Base-by-base conservation (phyloP, 2,888 invertebrate genomes). In the Eudemis profundana region DNA sequence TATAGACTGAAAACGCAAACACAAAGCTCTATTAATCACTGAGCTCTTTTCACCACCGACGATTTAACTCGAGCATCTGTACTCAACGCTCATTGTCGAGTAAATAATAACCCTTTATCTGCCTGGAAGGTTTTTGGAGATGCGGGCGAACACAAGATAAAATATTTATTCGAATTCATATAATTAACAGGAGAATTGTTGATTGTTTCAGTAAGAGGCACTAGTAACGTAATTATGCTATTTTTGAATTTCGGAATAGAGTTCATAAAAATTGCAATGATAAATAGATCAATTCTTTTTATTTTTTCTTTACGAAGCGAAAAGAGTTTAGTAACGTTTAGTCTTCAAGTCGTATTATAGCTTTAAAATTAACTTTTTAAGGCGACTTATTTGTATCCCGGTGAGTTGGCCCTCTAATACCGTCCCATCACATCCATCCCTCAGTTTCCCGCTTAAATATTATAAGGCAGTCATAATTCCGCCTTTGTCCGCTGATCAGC, bases 401-500 rank as follows among this genome's bases (percentile, higher is more conserved):
- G 7, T 15, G 23, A 42, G 10, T 29, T 17, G 29, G 5, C 29
- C 42, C 29, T 19, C 42, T 29, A 27, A 56, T 44, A 44, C 17
- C 27, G 5, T 27, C n/a, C 29, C 27, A 40, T 56, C 42, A 44
- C 17, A 56, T 29, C 42, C 44, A 44, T 40, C 17, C 47, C 44
- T 21, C 27, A 27, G 10, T 33, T 51, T 61, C 19, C 21, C 40
- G 27, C 38, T 47, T 38, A 49, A 49, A 63, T 63, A 40, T 54
- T 27, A 47, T 63, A 63, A 63, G 49, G 40, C 63, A 63, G 33
- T 53, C 42, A 51, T 36, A 61, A 61, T 61, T 51, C 53, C 38
- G 46, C 36, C 63, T 63, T 63, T 63, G 56, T 63, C 42, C 56
- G 29, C 29, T 63, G 63, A 63, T 63, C 63, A 57, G 49, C 33